phyloP scores from a whole-genome alignment of 2,888 invertebrate species.

The Amiota mariae region DNA sequence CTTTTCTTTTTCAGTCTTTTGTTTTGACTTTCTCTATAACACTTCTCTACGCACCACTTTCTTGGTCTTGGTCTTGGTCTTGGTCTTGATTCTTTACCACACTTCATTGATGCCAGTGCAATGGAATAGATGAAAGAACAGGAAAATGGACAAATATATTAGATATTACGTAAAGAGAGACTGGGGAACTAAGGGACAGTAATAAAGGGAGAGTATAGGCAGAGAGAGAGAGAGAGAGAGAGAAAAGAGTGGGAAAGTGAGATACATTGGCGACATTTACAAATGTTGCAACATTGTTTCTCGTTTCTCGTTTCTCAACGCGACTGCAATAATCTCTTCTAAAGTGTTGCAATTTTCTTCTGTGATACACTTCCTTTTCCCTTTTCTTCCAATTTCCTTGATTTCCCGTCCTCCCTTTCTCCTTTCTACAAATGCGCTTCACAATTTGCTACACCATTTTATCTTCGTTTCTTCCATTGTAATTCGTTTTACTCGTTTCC shows the following conservation, averaged over 20 bases:
- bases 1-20: too few relatives aligned
- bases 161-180: too few relatives aligned
- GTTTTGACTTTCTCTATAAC: too few relatives aligned
- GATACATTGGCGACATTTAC: slow-evolving; percentile 2
- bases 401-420: background rate
- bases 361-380: background rate
- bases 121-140: background rate
- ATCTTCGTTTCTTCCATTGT: background rate
- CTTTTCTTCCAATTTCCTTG: background rate
- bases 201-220: background rate
- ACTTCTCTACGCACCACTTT: background rate
- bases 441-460: too few relatives aligned
- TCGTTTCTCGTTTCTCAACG: background rate
- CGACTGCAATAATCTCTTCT: background rate
- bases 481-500: background rate
- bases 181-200: background rate
- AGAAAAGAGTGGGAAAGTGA: background rate
- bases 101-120: slow-evolving; percentile 3
- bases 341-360: slow-evolving; percentile 19
- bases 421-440: background rate
- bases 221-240: background rate
- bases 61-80: background rate
- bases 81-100: background rate
- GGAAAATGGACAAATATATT: background rate
- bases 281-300: slow-evolving; percentile 15